Conservation (phyloP, 2,113 vertebrate genomes). For the Myrmecophaga tridactyla region DNA sequence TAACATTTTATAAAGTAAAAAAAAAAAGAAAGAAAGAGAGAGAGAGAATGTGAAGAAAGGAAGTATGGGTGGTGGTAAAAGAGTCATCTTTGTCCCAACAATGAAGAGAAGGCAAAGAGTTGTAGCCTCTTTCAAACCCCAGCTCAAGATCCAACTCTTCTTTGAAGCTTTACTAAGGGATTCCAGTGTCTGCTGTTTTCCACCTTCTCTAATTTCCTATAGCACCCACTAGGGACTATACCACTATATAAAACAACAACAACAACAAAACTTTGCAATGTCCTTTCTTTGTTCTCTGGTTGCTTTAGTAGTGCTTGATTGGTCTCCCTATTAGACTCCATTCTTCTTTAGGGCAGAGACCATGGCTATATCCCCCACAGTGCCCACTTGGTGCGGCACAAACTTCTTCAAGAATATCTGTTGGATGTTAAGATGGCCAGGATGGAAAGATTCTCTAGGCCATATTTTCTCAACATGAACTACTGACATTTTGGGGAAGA, state of each 20-base stretch:
- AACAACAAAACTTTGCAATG: no score
- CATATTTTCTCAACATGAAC: not conserved
- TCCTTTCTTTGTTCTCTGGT: not conserved
- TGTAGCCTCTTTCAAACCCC: not conserved
- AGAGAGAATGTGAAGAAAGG: not conserved
- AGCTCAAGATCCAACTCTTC: not conserved
- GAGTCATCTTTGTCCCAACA: not conserved
- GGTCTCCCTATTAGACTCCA: not conserved
- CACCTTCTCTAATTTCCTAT: not conserved
- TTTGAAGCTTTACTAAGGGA: not conserved
- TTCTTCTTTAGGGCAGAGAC: not conserved
- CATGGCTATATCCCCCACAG: not conserved
- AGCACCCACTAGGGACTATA: not conserved
- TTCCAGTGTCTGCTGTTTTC: not conserved
- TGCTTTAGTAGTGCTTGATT: not conserved
- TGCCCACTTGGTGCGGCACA: not conserved
- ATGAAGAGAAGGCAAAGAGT: not conserved
- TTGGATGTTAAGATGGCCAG: not conserved
- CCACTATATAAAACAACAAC: not conserved
- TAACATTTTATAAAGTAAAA: constrained; percentile 23
- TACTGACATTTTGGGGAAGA: not conserved
- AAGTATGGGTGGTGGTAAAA: not conserved
- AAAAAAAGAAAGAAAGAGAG: no score
- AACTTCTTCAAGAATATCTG: not conserved
- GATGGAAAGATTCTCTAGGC: not conserved